phyloP scores from a whole-genome alignment of 2,888 invertebrate species.

The Synergus japonicus region DNA sequence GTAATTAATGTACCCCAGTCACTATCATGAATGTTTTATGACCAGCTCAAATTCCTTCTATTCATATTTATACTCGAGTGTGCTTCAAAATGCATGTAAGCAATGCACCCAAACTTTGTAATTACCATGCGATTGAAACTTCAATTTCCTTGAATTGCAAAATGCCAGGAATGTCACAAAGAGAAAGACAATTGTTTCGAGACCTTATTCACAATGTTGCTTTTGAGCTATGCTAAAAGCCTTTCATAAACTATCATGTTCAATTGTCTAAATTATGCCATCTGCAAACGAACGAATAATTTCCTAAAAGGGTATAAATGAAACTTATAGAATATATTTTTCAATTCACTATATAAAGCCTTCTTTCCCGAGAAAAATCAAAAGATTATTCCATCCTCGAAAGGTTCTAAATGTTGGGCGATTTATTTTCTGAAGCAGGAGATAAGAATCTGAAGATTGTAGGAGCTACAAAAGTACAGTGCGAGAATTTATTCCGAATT shows the following conservation, averaged over 20 bases:
- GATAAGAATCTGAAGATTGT: neutral
- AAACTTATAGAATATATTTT: neutral
- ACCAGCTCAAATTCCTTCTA: neutral
- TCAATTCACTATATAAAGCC: neutral
- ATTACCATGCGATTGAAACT: neutral
- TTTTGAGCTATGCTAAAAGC: too few species aligned
- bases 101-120: slow-evolving; percentile 2
- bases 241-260: too few species aligned
- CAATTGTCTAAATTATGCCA: too few species aligned
- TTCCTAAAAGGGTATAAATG: neutral
- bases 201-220: neutral
- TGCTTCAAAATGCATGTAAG: neutral
- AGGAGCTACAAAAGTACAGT: neutral
- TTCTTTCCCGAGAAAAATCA: neutral
- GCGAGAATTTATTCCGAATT: neutral
- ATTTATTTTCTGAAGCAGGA: neutral
- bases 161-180: neutral
- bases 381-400: neutral
- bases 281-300: neutral
- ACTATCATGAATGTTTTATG: slow-evolving; percentile 15
- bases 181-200: neutral
- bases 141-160: neutral
- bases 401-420: neutral
- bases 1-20: slow-evolving; percentile 18
- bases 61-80: neutral